Percentiles rank a stretch among this genome's conserved stretches.
phyloP scores from a whole-genome alignment of 2,113 vertebrate genomes.

The Larimichthys polyactis region DNA sequence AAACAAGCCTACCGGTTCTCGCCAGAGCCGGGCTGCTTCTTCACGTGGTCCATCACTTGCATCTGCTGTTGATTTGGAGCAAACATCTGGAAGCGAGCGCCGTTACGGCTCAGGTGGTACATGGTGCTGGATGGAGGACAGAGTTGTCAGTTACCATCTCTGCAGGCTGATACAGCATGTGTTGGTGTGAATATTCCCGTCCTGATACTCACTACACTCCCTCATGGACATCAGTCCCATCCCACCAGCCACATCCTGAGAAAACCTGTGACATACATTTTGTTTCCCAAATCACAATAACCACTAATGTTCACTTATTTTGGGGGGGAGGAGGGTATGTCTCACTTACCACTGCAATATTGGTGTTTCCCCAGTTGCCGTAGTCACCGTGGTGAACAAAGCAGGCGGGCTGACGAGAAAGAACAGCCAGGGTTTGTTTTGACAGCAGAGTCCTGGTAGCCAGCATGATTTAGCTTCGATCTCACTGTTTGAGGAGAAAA shows the following conservation, averaged over 20 bases:
- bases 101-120: constrained; percentile 84
- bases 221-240: constrained; percentile 84
- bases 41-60: constrained; percentile 83
- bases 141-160: constrained; percentile 24
- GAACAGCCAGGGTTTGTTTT: constrained; percentile 69
- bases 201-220: constrained; percentile 81
- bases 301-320: no score
- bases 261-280: constrained; percentile 75
- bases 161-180: no score
- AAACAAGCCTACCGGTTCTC: constrained; percentile 78
- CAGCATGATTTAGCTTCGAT: constrained; percentile 64
- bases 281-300: background rate
- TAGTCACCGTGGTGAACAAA: constrained; percentile 79
- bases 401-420: constrained; percentile 77
- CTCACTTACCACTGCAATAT: constrained; percentile 80
- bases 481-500: constrained; percentile 11
- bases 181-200: background rate
- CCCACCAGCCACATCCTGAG: constrained; percentile 84
- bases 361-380: constrained; percentile 84
- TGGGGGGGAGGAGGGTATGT: background rate
- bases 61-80: constrained; percentile 85
- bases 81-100: constrained; percentile 84
- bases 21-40: constrained; percentile 74
- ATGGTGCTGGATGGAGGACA: constrained; percentile 76
- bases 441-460: constrained; percentile 76